Base-by-base conservation (phyloP, 2,113 vertebrate species). In the Nycticebus coucang region DNA sequence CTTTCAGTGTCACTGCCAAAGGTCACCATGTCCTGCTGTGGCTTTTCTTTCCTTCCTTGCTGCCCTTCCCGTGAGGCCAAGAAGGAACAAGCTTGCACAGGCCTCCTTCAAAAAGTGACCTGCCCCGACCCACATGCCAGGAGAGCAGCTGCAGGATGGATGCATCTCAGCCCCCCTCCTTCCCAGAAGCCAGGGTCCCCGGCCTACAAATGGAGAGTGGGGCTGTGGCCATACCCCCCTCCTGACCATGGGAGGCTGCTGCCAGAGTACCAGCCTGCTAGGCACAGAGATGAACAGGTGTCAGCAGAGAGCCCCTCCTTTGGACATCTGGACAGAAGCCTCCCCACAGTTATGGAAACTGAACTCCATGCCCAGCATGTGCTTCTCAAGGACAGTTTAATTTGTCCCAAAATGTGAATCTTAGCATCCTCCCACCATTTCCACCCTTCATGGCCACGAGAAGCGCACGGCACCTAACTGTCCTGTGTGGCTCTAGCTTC, bases 381-480 rank as follows among this genome's bases (percentile, higher is more conserved):
- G 26, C 14, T 37, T 41, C 35, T 72, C 50, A 21, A 21, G 1
- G 9, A 60, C 37, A 28, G 57, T 81, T 78, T 28, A 41, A 41
- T 68, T 50, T 78, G 79, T 21, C 62, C 66, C 18, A 80, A 66
- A 64, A 33, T 17, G 18, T 14, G 13, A 83, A 45, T 41, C 78
- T 35, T n/a, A 33, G n/a, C 55, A 45, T n/a, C 69, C 45, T 14
- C 28, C 33, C 24, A 5, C 59, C 75, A 55, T 13, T 60, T 53
- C 83, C 24, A 2, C 22, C 57, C 77, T 71, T 26, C 3, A 0
- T 45, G 13, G 35, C 24, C 50, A 57, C 9, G 37, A 35, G 26
- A 41, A n/a, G 2, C 19, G 19, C 0, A 0, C 0, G 0, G 6
- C 1, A 41, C 24, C 75, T 33, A 17, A 66, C 13, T 53, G 12